Evolutionary conservation across 2,888 invertebrate genomes (phyloP).

Genomic region (Galeruca laticollis): DNA sequence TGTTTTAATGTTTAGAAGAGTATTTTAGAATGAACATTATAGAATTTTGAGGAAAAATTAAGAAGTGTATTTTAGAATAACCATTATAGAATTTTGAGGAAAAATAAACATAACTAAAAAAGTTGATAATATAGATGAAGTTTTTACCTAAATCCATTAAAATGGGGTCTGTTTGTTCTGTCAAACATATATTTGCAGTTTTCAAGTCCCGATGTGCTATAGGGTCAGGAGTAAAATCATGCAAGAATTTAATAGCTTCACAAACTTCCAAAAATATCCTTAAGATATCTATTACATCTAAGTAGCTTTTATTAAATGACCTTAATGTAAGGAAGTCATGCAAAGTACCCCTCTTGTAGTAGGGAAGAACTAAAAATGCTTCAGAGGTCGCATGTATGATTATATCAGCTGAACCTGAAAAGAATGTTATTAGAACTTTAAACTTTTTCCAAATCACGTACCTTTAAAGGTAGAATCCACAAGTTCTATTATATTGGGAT

Average conservation of each 20-base stretch:
- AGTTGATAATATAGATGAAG: too few relatives aligned
- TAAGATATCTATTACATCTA: constrained; percentile 76
- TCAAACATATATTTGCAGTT: constrained; percentile 85
- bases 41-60: too few relatives aligned
- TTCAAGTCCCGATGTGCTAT: constrained; percentile 88
- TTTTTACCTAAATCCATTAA: constrained; percentile 83
- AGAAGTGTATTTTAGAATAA: too few relatives aligned
- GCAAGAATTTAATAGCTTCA: constrained; percentile 80
- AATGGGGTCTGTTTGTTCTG: constrained; percentile 77
- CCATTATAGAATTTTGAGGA: too few relatives aligned
- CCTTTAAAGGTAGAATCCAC: constrained; percentile 77
- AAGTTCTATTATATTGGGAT: constrained; percentile 80
- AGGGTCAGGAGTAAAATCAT: constrained; percentile 78
- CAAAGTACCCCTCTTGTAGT: constrained; percentile 82
- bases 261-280: constrained; percentile 80
- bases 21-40: too few relatives aligned
- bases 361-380: constrained; percentile 81
- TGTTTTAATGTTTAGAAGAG: too few relatives aligned
- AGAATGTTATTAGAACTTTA: constrained; percentile 14
- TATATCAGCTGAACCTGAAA: constrained; percentile 71
- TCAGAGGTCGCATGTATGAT: constrained; percentile 78
- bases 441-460: constrained; percentile 39
- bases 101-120: too few relatives aligned
- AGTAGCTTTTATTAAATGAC: constrained; percentile 71
- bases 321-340: constrained; percentile 76